Evolutionary conservation across 2,888 invertebrate genomes (phyloP).

Genomic region (Chydorus sphaericus): DNA sequence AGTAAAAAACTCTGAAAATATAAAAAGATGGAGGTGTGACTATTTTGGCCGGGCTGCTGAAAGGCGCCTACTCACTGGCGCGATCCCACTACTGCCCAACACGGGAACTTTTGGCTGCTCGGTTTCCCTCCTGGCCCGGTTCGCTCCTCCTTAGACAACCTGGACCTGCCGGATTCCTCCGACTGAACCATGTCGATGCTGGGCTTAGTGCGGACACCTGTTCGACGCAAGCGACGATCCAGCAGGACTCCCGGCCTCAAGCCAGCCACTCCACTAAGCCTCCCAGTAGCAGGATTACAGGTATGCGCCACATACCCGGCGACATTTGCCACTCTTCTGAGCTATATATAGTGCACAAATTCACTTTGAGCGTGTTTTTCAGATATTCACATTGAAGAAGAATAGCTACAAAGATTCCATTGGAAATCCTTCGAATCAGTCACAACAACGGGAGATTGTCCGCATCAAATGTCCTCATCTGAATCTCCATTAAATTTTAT

Average conservation of each 20-base stretch:
- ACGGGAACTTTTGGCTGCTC: conserved; percentile 99
- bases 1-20: too few relatives aligned
- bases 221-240: conserved; percentile 29
- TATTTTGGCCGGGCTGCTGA: conserved; percentile 65
- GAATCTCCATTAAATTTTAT: too few relatives aligned
- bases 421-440: too few relatives aligned
- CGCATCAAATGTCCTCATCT: too few relatives aligned
- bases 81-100: conserved; percentile 97
- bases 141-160: conserved; percentile 94
- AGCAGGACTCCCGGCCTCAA: conserved; percentile 74
- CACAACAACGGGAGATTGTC: too few relatives aligned
- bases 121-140: conserved; percentile 98
- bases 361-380: too few relatives aligned
- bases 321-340: too few relatives aligned
- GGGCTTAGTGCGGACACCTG: conserved; percentile 68
- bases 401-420: too few relatives aligned
- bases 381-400: too few relatives aligned
- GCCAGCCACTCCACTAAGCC: conserved; percentile 78
- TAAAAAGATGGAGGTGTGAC: conserved; percentile 57
- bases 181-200: conserved; percentile 87
- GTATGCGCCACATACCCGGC: conserved; percentile 92
- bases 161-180: conserved; percentile 69
- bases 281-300: conserved; percentile 97
- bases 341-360: too few relatives aligned
- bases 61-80: conserved; percentile 81